These are phyloP conservation scores for Caenorhabditis uteleia DNA, from an alignment of 2,888 invertebrate genomes.

Conservation along the genomic window DNA sequence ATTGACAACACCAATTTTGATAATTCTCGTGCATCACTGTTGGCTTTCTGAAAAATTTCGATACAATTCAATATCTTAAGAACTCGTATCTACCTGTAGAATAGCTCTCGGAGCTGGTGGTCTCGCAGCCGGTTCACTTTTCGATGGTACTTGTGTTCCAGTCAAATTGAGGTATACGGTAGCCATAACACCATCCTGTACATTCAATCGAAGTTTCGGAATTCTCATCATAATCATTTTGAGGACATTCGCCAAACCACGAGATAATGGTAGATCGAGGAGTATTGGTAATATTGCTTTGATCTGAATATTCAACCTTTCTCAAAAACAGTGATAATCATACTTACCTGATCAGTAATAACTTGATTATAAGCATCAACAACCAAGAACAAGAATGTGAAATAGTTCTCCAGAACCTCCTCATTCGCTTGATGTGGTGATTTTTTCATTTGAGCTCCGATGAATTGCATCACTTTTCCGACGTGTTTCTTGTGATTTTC, in stretches of 20 bases:
- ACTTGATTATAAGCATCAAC: conserved; percentile 82
- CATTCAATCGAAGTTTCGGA: conserved; percentile 84
- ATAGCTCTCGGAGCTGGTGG: conserved; percentile 46
- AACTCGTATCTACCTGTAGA: conserved; percentile 7
- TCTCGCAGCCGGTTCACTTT: conserved; percentile 55
- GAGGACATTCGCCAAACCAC: conserved; percentile 85
- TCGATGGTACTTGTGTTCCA: conserved; percentile 49
- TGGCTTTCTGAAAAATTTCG: conserved; percentile 17
- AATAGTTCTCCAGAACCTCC: too few relatives aligned
- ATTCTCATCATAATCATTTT: conserved; percentile 87
- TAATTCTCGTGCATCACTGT: conserved; percentile 76
- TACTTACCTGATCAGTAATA: conserved; percentile 74
- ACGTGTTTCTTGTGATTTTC: conserved; percentile 11
- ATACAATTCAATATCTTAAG: not conserved
- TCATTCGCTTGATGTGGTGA: conserved; percentile 76
- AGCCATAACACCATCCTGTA: conserved; percentile 88
- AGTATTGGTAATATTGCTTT: conserved; percentile 86
- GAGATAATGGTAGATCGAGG: conserved; percentile 84
- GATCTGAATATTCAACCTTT: conserved; percentile 74
- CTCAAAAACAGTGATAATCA: conserved; percentile 3
- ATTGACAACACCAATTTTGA: conserved; percentile 87
- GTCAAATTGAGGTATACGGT: conserved; percentile 79
- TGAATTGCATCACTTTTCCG: conserved; percentile 10
- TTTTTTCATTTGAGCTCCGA: conserved; percentile 11
- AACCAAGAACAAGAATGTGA: conserved; percentile 88